Evolutionary conservation across 2,888 invertebrate genomes (phyloP).

Genomic region (Parnassius glacialis): DNA sequence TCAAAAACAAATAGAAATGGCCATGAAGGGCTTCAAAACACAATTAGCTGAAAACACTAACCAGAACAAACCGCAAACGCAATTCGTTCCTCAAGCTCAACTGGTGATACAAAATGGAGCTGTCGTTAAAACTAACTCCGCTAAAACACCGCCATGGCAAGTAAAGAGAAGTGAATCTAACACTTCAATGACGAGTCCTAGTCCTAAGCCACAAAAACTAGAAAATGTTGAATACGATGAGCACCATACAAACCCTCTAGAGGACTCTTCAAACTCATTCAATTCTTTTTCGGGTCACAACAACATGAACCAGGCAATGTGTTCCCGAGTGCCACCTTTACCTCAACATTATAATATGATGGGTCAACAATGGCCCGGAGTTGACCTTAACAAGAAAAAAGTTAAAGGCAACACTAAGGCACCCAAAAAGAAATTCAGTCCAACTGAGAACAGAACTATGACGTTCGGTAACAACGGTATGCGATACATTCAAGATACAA

Average conservation of each 20-base stretch:
- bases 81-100: constrained; percentile 64
- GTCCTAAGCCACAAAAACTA: constrained; percentile 61
- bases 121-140: constrained; percentile 73
- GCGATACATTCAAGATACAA: constrained; percentile 57
- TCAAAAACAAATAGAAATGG: constrained; percentile 77
- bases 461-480: constrained; percentile 58
- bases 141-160: constrained; percentile 83
- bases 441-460: constrained; percentile 55
- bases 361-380: constrained; percentile 67
- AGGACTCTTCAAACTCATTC: constrained; percentile 58
- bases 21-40: constrained; percentile 72
- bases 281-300: constrained; percentile 61
- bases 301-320: constrained; percentile 73
- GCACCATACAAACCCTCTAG: constrained; percentile 55
- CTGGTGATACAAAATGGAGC: constrained; percentile 73
- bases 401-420: constrained; percentile 80
- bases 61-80: constrained; percentile 54
- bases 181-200: constrained; percentile 49
- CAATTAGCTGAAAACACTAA: constrained; percentile 59
- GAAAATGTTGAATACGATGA: constrained; percentile 65
- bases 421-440: constrained; percentile 71
- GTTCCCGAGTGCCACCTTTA: constrained; percentile 86
- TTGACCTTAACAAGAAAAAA: constrained; percentile 73
- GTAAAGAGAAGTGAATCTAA: constrained; percentile 65
- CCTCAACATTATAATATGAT: constrained; percentile 83